phyloP scores from a whole-genome alignment of 2,888 invertebrate genomes.

The Heteropelma amictum region DNA sequence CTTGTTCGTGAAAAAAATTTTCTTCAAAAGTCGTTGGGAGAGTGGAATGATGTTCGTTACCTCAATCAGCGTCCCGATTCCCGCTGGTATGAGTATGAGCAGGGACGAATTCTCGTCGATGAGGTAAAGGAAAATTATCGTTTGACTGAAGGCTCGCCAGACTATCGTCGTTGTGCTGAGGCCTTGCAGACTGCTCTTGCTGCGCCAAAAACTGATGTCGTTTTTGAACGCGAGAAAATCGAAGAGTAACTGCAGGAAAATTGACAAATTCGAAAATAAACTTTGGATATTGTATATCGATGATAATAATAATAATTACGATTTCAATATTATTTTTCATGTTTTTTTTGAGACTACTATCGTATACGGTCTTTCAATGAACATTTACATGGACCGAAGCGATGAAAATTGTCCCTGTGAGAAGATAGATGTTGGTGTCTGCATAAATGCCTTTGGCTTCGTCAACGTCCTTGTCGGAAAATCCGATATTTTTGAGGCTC shows the following conservation, averaged over 20 bases:
- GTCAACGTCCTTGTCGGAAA: conserved; percentile 95
- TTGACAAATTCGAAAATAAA: neutral
- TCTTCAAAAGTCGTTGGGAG: no score
- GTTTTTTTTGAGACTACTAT: neutral
- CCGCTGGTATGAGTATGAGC: conserved; percentile 91
- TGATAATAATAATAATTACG: neutral
- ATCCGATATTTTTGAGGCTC: conserved; percentile 87
- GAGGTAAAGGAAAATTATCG: conserved; percentile 94
- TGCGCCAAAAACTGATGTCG: conserved; percentile 96
- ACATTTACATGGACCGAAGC: conserved; percentile 94
- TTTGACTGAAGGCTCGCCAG: conserved; percentile 96
- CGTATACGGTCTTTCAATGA: neutral
- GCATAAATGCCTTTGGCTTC: conserved; percentile 98
- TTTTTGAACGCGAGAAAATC: conserved; percentile 99
- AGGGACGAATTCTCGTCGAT: conserved; percentile 95
- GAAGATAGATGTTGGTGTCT: conserved; percentile 95
- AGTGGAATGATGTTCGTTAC: no score
- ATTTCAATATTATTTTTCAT: neutral
- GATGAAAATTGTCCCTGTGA: conserved; percentile 93
- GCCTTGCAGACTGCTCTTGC: conserved; percentile 91
- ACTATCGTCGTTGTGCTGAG: conserved; percentile 92
- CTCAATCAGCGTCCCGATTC: conserved; percentile 93
- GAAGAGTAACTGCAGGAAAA: conserved; percentile 88
- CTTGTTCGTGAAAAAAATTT: no score
- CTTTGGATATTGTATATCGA: neutral